Base-by-base conservation (phyloP, 2,113 vertebrate genomes). In the Turdus rufiventris region DNA sequence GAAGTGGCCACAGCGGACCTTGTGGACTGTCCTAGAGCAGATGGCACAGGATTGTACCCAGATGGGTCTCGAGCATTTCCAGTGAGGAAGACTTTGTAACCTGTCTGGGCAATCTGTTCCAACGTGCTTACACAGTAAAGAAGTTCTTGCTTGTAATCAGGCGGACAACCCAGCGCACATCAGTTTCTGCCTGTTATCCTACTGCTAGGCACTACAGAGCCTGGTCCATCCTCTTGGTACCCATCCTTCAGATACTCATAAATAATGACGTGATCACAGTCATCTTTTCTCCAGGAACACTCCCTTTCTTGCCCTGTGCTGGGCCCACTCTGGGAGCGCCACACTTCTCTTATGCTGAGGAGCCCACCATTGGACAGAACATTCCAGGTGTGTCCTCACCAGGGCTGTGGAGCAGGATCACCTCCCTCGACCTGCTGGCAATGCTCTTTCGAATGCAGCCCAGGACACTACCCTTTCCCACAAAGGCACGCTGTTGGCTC, bases 291-390 rank as follows among this genome's bases (percentile, higher is more conserved):
- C 17, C 7, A 63, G 19, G 24, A n/a, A n/a, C n/a, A 34, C 16
- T 20, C 29, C 40, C 65, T 38, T 62, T 56, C n/a, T 25, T 34
- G 65, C 5, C 7, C 24, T 71, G 13, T 5, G 25, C n/a, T 47
- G n/a, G 29, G 47, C 13, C 5, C 0, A 0, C 13, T 40, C 24
- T 0, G 0, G 40, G 8, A 62, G 16, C 24, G 40, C 19, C 28
- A 19, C 5, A 29, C 5, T 17, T 43, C n/a, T 25, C 10, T 61
- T 5, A 29, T 1, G 13, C 10, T 62, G 40, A 62, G 29, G 19
- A 47, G 57, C 16, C 29, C n/a, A 47, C n/a, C 70, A 40, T 12
- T 2, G 12, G 12, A 25, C 40, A 31, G 24, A 56, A 7, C 10
- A 31, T 16, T 54, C 19, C 40, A 40, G 19, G 11, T 3, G 25